Conservation (phyloP, 2,797 vertebrate genomes). For the Pipistrellus kuhlii region DNA sequence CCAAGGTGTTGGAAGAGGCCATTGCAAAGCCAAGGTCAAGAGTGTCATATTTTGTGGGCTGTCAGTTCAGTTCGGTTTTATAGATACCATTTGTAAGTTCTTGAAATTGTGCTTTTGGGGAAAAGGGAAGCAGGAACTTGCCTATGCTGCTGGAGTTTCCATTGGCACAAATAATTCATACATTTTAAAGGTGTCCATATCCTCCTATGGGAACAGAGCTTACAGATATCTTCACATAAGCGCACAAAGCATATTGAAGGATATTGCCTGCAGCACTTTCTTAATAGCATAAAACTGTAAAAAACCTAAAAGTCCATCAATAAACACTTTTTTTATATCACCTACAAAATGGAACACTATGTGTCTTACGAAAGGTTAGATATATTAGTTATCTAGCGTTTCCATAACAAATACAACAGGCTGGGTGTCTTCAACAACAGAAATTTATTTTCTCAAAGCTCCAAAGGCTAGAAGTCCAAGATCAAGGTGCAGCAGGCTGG, state of each 20-base stretch:
- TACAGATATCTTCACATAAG: neutral
- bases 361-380: neutral
- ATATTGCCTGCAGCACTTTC: neutral
- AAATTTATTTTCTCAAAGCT: neutral
- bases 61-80: constrained; percentile 2
- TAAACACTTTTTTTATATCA: neutral
- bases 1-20: neutral
- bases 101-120: neutral
- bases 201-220: neutral
- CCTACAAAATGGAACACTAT: neutral
- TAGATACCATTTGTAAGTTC: neutral
- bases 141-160: neutral
- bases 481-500: neutral
- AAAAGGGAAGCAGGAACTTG: neutral
- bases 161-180: neutral
- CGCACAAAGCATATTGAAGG: neutral
- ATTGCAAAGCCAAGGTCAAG: neutral
- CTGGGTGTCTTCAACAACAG: neutral
- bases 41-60: neutral
- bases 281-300: neutral
- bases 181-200: neutral
- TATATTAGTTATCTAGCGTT: neutral
- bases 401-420: neutral
- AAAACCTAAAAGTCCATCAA: neutral
- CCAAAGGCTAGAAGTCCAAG: neutral